Evolutionary conservation across 2,113 vertebrate species (phyloP).

Genomic region (Canis aureus): DNA sequence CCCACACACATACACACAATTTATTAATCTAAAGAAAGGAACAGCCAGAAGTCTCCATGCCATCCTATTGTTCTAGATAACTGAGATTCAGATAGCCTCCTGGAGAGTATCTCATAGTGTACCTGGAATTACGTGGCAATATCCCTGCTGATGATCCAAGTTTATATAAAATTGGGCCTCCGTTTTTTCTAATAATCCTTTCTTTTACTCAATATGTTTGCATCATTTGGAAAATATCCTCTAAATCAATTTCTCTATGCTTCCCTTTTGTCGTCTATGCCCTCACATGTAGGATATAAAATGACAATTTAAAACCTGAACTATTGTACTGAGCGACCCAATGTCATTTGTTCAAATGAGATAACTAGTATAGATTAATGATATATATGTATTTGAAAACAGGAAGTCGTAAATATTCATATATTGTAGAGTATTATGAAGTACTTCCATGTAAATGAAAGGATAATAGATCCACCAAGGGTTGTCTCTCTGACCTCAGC

Average conservation of each 20-base stretch:
- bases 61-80: background rate
- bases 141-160: background rate
- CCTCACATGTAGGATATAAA: background rate
- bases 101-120: background rate
- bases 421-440: background rate
- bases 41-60: background rate
- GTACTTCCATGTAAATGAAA: slow-evolving; percentile 2
- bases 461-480: background rate
- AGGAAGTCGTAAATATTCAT: background rate
- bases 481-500: background rate
- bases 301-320: background rate
- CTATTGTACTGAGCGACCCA: background rate
- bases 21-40: background rate
- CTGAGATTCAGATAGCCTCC: background rate
- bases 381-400: background rate
- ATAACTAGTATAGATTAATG: background rate
- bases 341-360: background rate
- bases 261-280: slow-evolving; percentile 3
- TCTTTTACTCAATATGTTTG: background rate
- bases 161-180: background rate
- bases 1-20: background rate
- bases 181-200: background rate
- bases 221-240: background rate
- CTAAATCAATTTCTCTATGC: background rate
- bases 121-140: background rate